Evolutionary conservation across 2,888 invertebrate genomes (phyloP).

Genomic region (Hedychridium roseum): DNA sequence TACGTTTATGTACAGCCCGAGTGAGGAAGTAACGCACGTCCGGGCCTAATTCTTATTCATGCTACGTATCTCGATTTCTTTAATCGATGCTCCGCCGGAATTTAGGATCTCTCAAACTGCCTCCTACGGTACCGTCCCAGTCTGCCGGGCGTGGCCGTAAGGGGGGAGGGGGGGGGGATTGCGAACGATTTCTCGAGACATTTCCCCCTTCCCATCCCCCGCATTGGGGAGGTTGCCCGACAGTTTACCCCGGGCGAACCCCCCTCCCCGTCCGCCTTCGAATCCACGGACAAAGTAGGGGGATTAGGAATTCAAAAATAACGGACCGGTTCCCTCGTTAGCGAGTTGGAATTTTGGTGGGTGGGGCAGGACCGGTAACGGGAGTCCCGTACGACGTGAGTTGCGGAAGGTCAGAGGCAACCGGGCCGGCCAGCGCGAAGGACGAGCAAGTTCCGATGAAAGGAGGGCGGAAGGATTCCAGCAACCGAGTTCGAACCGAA

Average conservation of each 20-base stretch:
- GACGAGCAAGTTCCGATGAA: too few species aligned
- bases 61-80: constrained; percentile 37
- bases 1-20: too few species aligned
- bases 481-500: too few species aligned
- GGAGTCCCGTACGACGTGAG: too few species aligned
- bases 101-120: constrained; percentile 41
- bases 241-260: not conserved
- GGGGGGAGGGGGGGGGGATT: too few species aligned
- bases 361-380: not conserved
- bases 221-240: not conserved
- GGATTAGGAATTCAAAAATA: constrained; percentile 43
- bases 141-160: too few species aligned
- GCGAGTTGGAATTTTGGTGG: constrained; percentile 24
- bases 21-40: too few species aligned
- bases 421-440: too few species aligned
- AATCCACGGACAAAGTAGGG: constrained; percentile 12
- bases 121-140: constrained; percentile 10
- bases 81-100: constrained; percentile 43
- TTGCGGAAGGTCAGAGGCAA: too few species aligned
- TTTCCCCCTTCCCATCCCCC: constrained; percentile 8
- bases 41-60: constrained; percentile 43
- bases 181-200: constrained; percentile 33
- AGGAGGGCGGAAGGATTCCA: too few species aligned
- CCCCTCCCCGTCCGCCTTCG: not conserved
- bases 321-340: constrained; percentile 32